These are phyloP conservation scores for Elachura formosa DNA, from an alignment of 2,113 vertebrate genomes.

Conservation along the genomic window DNA sequence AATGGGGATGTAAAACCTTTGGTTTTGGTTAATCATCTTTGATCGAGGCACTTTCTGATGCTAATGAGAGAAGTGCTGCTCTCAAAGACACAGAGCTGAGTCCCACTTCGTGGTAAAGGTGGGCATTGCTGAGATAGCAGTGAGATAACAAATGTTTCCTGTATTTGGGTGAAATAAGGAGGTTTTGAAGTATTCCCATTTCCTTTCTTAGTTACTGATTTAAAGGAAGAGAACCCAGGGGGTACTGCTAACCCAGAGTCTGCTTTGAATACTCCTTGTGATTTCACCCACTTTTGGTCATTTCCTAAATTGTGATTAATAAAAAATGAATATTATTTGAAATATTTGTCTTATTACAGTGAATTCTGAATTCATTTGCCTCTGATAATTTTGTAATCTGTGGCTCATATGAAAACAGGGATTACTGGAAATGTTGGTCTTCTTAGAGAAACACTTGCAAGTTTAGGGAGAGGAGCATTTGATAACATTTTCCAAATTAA, in stretches of 20 bases:
- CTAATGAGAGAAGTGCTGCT: not conserved
- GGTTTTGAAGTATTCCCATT: not conserved
- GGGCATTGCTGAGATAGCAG: not conserved
- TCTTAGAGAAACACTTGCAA: not conserved
- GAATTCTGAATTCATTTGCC: not conserved
- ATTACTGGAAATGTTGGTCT: not conserved
- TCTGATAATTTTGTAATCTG: not conserved
- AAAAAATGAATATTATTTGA: not conserved
- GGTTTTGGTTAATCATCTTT: not conserved
- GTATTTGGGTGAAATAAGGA: not conserved
- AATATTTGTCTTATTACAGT: not conserved
- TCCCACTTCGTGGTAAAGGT: accelerated
- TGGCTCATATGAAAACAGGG: not conserved
- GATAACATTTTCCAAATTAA: not conserved
- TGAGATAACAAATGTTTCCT: not conserved
- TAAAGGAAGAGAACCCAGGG: not conserved
- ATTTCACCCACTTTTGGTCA: not conserved
- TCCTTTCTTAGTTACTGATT: not conserved
- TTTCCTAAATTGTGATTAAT: not conserved
- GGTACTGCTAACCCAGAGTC: not conserved
- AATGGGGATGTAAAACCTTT: not conserved
- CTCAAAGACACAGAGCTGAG: not conserved
- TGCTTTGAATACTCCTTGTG: not conserved
- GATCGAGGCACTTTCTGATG: not conserved
- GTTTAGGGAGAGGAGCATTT: not conserved